A percentile compares a stretch with the other conserved stretches of the same genome.
These are phyloP conservation scores for Marmota flaviventris DNA, from an alignment of 2,113 vertebrate species.

Conservation along the genomic window DNA sequence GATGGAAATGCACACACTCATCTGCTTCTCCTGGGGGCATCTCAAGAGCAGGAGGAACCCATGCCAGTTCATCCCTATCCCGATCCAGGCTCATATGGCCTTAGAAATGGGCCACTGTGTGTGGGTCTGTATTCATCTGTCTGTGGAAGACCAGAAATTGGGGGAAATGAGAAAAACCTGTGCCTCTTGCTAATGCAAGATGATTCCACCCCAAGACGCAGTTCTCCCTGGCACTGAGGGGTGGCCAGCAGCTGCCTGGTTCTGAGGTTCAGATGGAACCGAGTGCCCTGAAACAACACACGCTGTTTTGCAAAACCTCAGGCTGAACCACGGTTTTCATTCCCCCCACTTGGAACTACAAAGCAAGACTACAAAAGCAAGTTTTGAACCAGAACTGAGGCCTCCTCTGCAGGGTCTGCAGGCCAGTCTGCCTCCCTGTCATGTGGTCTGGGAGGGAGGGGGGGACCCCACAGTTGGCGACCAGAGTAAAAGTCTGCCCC, in stretches of 20 bases:
- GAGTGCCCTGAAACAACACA: background rate
- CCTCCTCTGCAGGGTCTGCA: accelerated
- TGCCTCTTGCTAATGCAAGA: background rate
- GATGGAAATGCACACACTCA: too few species aligned
- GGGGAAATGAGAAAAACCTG: background rate
- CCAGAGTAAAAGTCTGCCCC: background rate
- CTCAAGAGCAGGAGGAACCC: background rate
- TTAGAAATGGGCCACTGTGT: accelerated
- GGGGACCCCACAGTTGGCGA: too few species aligned
- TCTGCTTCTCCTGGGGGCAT: accelerated
- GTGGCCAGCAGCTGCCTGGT: background rate
- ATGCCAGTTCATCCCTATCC: background rate
- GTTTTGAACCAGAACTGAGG: background rate
- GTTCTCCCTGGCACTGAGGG: background rate
- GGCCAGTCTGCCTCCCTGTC: too few species aligned
- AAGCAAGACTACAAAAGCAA: background rate
- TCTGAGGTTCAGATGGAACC: background rate
- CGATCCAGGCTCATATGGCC: background rate
- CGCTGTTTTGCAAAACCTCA: background rate
- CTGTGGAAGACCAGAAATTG: background rate
- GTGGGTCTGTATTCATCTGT: background rate
- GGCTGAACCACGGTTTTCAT: background rate
- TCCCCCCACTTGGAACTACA: background rate
- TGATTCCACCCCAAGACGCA: background rate
- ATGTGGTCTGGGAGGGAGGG: too few species aligned